These are phyloP conservation scores for Euplexia lucipara DNA, from an alignment of 2,888 invertebrate genomes.

Conservation along the genomic window DNA sequence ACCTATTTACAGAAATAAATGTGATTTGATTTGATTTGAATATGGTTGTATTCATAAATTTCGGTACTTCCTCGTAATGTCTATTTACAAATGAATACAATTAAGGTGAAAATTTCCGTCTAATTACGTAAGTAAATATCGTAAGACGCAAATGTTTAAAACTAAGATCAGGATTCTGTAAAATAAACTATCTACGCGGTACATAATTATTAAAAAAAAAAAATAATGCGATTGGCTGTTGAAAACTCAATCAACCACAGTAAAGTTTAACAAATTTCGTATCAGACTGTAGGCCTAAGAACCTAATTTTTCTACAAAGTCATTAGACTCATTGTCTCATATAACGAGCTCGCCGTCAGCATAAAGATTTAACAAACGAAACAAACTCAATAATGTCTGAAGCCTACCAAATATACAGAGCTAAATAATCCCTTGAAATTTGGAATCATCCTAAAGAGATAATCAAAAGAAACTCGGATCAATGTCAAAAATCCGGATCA, in stretches of 20 bases:
- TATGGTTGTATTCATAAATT: no score
- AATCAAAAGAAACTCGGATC: constrained; percentile 42
- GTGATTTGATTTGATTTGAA: no score
- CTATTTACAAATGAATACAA: no score
- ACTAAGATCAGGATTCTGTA: no score
- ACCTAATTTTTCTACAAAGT: constrained; percentile 40
- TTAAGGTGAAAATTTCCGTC: no score
- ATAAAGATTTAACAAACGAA: constrained; percentile 15
- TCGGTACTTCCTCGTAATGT: no score
- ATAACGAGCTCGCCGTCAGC: background rate
- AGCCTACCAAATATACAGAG: background rate
- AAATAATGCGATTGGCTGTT: no score
- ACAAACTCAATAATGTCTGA: background rate
- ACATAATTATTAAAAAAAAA: no score
- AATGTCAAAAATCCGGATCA: constrained; percentile 56
- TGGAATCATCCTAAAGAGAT: background rate
- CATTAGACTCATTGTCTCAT: background rate
- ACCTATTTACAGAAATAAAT: no score
- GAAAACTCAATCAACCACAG: no score
- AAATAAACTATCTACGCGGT: no score
- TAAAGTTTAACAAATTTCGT: no score
- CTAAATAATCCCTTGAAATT: background rate
- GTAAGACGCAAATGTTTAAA: constrained; percentile 12
- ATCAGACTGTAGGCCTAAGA: background rate
- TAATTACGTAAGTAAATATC: background rate